phyloP scores from a whole-genome alignment of 2,113 vertebrate genomes.

The Paratilapia polleni region DNA sequence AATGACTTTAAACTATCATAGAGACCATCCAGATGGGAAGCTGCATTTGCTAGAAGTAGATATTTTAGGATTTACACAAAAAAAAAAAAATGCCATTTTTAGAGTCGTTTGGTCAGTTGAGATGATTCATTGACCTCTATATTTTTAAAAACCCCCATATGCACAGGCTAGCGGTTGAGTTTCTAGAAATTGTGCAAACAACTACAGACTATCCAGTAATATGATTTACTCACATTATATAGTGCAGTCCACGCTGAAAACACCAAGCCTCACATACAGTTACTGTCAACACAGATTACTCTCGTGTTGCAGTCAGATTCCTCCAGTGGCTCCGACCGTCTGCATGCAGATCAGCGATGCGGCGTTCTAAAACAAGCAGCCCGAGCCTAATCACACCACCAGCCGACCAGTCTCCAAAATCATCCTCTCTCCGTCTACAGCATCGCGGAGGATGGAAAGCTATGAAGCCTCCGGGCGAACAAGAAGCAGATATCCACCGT shows the following conservation, averaged over 20 bases:
- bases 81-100: no score
- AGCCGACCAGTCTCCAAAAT: neutral
- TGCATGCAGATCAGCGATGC: neutral
- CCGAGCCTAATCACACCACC: neutral
- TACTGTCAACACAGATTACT: neutral
- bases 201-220: neutral
- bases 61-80: neutral
- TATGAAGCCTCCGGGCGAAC: neutral
- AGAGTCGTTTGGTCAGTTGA: neutral
- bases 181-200: neutral
- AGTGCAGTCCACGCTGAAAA: neutral
- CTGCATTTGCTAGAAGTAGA: neutral
- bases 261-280: neutral
- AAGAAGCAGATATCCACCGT: neutral
- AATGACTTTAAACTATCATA: neutral
- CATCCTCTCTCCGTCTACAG: neutral
- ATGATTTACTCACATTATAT: conserved; percentile 23
- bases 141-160: neutral
- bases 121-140: neutral
- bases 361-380: neutral
- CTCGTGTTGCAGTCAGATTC: conserved; percentile 1
- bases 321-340: conserved; percentile 20
- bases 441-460: neutral
- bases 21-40: neutral
- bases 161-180: neutral